These are phyloP conservation scores for Oryctes rhinoceros DNA, from an alignment of 1,140 invertebrate genomes.

Conservation along the genomic window DNA sequence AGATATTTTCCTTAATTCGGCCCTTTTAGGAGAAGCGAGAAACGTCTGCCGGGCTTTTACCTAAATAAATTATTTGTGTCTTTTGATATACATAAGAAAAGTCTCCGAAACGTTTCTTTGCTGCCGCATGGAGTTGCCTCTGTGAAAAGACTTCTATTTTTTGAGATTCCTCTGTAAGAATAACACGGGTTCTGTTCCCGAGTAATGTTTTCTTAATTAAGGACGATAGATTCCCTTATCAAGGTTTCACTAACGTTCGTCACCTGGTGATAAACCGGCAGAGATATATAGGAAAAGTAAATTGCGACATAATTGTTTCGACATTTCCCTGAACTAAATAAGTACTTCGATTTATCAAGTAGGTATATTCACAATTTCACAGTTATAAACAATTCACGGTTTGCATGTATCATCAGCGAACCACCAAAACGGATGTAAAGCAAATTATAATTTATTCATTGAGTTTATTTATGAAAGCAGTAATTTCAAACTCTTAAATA, in stretches of 20 bases:
- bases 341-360: too few species aligned
- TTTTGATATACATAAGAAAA: background rate
- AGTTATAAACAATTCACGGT: too few species aligned
- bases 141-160: background rate
- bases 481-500: too few species aligned
- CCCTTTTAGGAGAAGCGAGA: background rate
- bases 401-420: too few species aligned
- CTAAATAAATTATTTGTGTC: conserved; percentile 4
- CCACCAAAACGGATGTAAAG: too few species aligned
- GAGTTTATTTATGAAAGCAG: too few species aligned
- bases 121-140: background rate
- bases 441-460: too few species aligned
- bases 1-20: background rate
- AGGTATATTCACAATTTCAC: too few species aligned
- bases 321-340: too few species aligned
- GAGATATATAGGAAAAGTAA: too few species aligned
- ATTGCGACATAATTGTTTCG: too few species aligned
- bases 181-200: background rate
- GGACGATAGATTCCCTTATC: background rate
- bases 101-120: background rate
- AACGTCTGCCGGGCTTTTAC: background rate
- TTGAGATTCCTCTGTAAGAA: background rate
- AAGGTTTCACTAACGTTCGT: background rate
- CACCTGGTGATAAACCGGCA: too few species aligned
- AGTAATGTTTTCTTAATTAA: conserved; percentile 1